A percentile compares a stretch with the other conserved stretches of the same genome.
phyloP scores from a whole-genome alignment of 2,888 invertebrate species.

The Drosophila tripunctata region DNA sequence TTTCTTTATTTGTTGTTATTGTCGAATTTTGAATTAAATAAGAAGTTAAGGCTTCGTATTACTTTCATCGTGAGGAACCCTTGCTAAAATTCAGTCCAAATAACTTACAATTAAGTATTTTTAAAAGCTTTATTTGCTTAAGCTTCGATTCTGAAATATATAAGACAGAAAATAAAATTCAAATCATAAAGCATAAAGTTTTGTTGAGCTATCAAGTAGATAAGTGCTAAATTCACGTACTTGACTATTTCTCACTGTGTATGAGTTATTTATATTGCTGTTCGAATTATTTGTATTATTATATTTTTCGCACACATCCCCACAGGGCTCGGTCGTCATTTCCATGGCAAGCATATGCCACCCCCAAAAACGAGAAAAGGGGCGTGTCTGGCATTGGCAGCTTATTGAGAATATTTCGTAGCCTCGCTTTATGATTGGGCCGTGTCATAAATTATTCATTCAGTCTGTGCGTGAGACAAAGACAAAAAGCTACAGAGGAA shows the following conservation, averaged over 20 bases:
- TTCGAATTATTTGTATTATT: not conserved
- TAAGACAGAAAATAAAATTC: too few species aligned
- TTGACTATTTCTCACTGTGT: not conserved
- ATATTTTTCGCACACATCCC: not conserved
- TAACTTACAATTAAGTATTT: too few species aligned
- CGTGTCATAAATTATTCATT: slow-evolving; percentile 80
- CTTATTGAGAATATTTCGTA: slow-evolving; percentile 56
- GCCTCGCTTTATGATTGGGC: slow-evolving; percentile 76
- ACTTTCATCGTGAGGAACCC: too few species aligned
- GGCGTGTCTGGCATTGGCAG: slow-evolving; percentile 62
- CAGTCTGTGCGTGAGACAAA: slow-evolving; percentile 52
- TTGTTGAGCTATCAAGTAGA: too few species aligned
- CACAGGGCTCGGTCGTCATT: not conserved
- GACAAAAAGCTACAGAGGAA: slow-evolving; percentile 29
- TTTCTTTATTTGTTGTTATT: too few species aligned
- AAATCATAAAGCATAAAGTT: too few species aligned
- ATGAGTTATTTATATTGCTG: not conserved
- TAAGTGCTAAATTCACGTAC: too few species aligned
- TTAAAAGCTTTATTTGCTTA: too few species aligned
- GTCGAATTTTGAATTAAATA: too few species aligned
- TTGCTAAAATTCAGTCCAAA: too few species aligned
- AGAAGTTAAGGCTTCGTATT: too few species aligned
- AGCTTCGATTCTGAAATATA: too few species aligned
- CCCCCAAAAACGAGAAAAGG: slow-evolving; percentile 31
- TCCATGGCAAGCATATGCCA: slow-evolving; percentile 2